A percentile compares a stretch with the other conserved stretches of the same genome.
Evolutionary conservation across 2,113 vertebrate species (phyloP).

Genomic region (Catharus bicknelli): DNA sequence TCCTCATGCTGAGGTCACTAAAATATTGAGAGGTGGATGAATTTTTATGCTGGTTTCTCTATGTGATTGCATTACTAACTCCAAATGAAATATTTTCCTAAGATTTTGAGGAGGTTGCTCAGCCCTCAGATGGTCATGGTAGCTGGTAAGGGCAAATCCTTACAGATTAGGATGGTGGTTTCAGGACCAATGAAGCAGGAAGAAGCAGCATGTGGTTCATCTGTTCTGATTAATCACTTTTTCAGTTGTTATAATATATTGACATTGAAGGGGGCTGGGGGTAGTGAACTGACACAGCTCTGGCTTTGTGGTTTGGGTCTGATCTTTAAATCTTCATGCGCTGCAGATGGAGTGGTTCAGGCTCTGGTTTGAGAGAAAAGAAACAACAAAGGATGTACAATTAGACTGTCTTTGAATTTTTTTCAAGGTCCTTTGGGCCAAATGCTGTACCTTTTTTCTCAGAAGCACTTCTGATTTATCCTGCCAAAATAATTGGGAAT

Average conservation of each 20-base stretch:
- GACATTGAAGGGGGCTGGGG: not conserved
- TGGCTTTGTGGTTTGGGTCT: not conserved
- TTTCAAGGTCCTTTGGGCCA: not conserved
- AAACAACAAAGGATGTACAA: not conserved
- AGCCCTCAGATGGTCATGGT: not conserved
- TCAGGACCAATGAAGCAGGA: not conserved
- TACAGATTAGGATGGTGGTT: constrained; percentile 25
- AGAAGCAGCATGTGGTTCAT: not conserved
- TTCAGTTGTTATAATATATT: not conserved
- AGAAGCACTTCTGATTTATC: not conserved
- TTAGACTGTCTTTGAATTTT: not conserved
- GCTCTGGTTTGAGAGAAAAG: not conserved
- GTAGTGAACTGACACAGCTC: not conserved
- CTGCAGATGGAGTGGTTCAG: not conserved
- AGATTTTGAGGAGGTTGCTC: not conserved
- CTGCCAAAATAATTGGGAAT: not conserved
- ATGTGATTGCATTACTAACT: not conserved
- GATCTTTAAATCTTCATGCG: not conserved
- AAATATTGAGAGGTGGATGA: not conserved
- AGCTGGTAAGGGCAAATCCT: constrained; percentile 7
- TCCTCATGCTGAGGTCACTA: not conserved
- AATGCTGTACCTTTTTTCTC: not conserved
- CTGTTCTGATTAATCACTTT: not conserved
- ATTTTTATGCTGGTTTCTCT: not conserved
- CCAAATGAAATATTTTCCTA: not conserved